A percentile compares a stretch with the other conserved stretches of the same genome.
phyloP scores from a whole-genome alignment of 1,140 invertebrate genomes.

The Philopotamus ludificatus region DNA sequence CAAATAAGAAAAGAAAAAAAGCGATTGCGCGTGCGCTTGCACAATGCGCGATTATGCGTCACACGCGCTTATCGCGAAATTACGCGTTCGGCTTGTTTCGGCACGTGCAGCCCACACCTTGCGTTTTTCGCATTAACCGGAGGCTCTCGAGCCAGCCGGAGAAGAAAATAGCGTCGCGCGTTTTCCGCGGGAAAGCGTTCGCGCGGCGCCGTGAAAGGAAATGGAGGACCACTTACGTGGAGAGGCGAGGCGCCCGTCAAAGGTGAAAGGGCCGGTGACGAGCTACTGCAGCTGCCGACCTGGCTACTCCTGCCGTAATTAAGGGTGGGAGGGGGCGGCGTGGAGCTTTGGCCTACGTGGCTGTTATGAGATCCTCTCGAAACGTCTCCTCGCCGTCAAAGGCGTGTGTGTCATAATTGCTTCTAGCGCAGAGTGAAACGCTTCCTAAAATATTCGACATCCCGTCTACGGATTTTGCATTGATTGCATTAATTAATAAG shows the following conservation, averaged over 20 bases:
- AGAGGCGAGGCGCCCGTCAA: not conserved
- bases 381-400: too few relatives aligned
- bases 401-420: too few relatives aligned
- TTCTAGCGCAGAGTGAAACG: too few relatives aligned
- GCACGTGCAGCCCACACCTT: not conserved
- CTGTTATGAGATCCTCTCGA: too few relatives aligned
- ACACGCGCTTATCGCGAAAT: not conserved
- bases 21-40: not conserved
- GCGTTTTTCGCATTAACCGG: constrained; percentile 8
- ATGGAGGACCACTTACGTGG: constrained; percentile 20
- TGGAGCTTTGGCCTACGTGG: not conserved
- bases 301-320: not conserved
- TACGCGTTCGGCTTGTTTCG: constrained; percentile 10
- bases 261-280: not conserved
- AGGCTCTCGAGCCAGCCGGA: not conserved
- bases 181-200: constrained; percentile 14
- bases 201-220: constrained; percentile 10
- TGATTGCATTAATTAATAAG: too few relatives aligned
- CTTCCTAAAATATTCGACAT: too few relatives aligned
- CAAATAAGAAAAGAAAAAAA: too few relatives aligned
- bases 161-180: not conserved
- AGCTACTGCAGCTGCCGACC: not conserved
- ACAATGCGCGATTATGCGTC: not conserved
- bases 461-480: too few relatives aligned
- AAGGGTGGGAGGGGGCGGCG: not conserved